These are phyloP conservation scores for Macrocentrus cingulum DNA, from an alignment of 1,140 invertebrate genomes.

Conservation along the genomic window DNA sequence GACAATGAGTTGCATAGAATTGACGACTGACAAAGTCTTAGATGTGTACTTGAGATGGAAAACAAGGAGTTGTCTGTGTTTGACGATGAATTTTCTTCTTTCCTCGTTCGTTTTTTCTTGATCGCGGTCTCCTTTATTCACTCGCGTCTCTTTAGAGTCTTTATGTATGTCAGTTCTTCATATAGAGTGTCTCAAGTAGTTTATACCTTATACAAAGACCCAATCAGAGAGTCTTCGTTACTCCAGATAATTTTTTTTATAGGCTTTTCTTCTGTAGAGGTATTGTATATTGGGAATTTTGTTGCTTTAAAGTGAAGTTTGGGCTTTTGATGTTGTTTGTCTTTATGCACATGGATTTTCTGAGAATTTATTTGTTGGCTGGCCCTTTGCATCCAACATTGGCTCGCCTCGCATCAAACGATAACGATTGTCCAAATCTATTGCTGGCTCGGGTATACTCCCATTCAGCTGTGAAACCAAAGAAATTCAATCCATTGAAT, in stretches of 20 bases:
- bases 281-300: no score
- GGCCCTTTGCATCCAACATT: slow-evolving; percentile 47
- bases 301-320: not conserved
- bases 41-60: not conserved
- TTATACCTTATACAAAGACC: no score
- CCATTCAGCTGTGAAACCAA: slow-evolving; percentile 37
- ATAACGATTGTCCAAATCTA: slow-evolving; percentile 54
- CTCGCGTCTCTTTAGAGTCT: slow-evolving; percentile 9
- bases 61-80: slow-evolving; percentile 3
- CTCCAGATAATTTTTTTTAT: not conserved
- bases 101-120: slow-evolving; percentile 8
- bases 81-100: not conserved
- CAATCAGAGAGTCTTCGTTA: no score
- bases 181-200: no score
- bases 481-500: no score
- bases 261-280: not conserved
- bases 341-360: slow-evolving; percentile 22
- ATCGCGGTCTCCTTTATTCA: slow-evolving; percentile 1
- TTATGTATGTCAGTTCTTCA: no score
- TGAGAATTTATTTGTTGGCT: slow-evolving; percentile 39
- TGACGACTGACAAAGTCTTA: not conserved
- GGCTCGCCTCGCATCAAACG: slow-evolving; percentile 47
- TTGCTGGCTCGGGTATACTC: slow-evolving; percentile 35
- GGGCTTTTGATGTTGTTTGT: not conserved
- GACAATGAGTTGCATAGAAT: not conserved